phyloP scores from a whole-genome alignment of 2,113 vertebrate species.

The Otocyon megalotis region DNA sequence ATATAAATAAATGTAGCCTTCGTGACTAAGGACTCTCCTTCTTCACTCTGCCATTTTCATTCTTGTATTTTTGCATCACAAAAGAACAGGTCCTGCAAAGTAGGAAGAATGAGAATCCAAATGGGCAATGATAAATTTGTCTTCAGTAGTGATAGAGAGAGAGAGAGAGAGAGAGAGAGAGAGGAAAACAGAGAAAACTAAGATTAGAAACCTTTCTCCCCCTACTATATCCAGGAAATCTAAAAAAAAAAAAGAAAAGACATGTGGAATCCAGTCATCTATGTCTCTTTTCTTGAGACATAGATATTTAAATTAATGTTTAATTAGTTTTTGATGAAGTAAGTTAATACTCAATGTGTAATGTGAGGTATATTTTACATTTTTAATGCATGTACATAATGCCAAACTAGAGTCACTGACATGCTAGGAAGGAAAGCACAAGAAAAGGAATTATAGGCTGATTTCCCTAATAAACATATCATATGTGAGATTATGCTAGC shows the following conservation, averaged over 20 bases:
- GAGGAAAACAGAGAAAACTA: neutral
- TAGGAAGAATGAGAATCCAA: slow-evolving; percentile 27
- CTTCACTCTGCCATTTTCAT: neutral
- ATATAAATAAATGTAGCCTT: neutral
- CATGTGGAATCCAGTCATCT: neutral
- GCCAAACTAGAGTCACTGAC: neutral
- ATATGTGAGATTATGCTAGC: neutral
- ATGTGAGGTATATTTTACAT: neutral
- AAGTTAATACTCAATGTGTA: neutral
- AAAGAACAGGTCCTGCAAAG: neutral
- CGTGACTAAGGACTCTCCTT: neutral
- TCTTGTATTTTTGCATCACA: slow-evolving; percentile 30
- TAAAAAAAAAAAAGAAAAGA: neutral
- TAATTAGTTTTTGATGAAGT: neutral
- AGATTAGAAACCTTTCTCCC: neutral
- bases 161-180: neutral
- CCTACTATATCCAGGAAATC: neutral
- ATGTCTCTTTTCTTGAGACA: slow-evolving; percentile 24
- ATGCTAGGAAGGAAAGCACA: neutral
- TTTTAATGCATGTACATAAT: neutral
- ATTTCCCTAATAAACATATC: neutral
- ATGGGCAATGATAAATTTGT: neutral
- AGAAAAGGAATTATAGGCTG: neutral
- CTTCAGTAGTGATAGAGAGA: neutral
- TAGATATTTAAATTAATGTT: neutral